Percentiles rank a stretch among this genome's conserved stretches.
These are phyloP conservation scores for Clarias pachynema DNA, from an alignment of 2,797 vertebrate species.

Conservation along the genomic window DNA sequence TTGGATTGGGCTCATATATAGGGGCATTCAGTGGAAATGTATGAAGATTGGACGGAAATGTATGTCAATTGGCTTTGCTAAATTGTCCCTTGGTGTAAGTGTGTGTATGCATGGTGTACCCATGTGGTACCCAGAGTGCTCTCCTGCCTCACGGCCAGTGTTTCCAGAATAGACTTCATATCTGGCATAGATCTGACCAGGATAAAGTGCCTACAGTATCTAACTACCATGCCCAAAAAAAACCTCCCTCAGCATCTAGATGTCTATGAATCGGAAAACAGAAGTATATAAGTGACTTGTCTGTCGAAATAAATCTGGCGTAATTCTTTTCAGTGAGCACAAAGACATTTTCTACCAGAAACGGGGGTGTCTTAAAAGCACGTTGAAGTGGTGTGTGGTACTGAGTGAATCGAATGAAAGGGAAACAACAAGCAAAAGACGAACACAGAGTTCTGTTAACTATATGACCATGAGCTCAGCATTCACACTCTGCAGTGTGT, in stretches of 20 bases:
- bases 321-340: background rate
- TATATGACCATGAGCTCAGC: background rate
- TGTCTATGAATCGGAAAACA: background rate
- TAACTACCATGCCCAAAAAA: background rate
- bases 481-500: slow-evolving; percentile 14
- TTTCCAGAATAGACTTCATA: background rate
- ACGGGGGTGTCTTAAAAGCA: background rate
- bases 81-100: background rate
- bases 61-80: background rate
- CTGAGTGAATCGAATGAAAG: background rate
- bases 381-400: background rate
- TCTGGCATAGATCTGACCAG: background rate
- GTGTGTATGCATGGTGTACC: background rate
- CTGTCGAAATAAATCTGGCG: too few species aligned
- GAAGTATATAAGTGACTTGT: background rate
- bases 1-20: too few species aligned
- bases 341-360: background rate
- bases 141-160: background rate
- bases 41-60: background rate
- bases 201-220: background rate
- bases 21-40: background rate
- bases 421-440: background rate
- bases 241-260: background rate
- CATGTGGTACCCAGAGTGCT: background rate
- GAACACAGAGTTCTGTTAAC: background rate